Evolutionary conservation across 1,140 invertebrate genomes (phyloP).

Genomic region (Heliothis virescens): DNA sequence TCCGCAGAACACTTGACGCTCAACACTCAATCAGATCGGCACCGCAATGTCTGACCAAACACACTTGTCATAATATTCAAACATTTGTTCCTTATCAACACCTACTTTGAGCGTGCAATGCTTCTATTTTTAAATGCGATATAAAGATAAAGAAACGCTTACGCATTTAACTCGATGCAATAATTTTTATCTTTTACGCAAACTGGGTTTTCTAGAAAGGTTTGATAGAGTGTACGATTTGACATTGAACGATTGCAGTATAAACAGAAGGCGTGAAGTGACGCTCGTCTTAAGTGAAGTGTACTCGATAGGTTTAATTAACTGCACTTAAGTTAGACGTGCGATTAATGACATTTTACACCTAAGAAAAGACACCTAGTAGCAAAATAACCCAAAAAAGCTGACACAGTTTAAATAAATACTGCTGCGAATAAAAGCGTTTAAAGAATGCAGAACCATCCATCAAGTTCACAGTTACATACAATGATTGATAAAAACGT

Average conservation of each 20-base stretch:
- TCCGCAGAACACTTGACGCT: slow-evolving; percentile 57
- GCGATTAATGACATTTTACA: slow-evolving; percentile 14
- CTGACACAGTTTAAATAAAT: slow-evolving; percentile 7
- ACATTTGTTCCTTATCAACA: slow-evolving; percentile 50
- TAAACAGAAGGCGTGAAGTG: slow-evolving; percentile 25
- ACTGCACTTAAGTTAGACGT: slow-evolving; percentile 12
- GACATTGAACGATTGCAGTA: slow-evolving; percentile 38
- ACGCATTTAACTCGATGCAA: slow-evolving; percentile 13
- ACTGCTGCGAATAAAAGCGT: slow-evolving; percentile 22
- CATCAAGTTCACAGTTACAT: slow-evolving; percentile 52
- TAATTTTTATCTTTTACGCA: slow-evolving; percentile 34
- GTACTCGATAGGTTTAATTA: slow-evolving; percentile 13
- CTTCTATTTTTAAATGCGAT: slow-evolving; percentile 30
- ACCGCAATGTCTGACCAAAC: slow-evolving; percentile 55
- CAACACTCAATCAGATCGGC: slow-evolving; percentile 48
- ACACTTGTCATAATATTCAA: slow-evolving; percentile 47
- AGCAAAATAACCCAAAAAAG: not conserved
- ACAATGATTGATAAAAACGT: slow-evolving; percentile 46
- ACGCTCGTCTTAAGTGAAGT: not conserved
- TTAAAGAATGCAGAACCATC: slow-evolving; percentile 44
- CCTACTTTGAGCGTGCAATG: slow-evolving; percentile 34
- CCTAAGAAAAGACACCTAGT: slow-evolving; percentile 2
- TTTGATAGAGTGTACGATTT: slow-evolving; percentile 16
- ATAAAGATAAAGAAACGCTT: slow-evolving; percentile 27
- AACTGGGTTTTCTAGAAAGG: slow-evolving; percentile 17